These are phyloP conservation scores for Sialia sialis DNA, from an alignment of 2,113 vertebrate species.

Conservation along the genomic window DNA sequence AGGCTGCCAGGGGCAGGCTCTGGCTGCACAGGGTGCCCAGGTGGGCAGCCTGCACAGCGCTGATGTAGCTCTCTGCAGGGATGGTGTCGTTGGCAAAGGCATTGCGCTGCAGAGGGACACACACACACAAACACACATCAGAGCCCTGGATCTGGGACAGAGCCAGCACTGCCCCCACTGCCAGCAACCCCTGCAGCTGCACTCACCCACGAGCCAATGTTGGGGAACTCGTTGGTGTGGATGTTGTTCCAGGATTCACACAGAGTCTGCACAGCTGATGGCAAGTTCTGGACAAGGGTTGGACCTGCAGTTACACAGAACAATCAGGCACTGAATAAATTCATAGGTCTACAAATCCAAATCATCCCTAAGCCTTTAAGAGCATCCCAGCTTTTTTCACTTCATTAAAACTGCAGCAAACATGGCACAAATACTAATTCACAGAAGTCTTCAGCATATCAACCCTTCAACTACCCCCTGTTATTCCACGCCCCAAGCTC, in stretches of 20 bases:
- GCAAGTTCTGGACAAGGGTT: conserved; percentile 89
- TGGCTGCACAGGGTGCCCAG: conserved; percentile 92
- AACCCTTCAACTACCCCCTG: not conserved
- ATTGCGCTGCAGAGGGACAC: conserved; percentile 80
- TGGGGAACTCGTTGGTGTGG: conserved; percentile 96
- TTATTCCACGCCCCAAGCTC: not conserved
- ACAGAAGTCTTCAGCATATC: not conserved
- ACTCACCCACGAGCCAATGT: conserved; percentile 96
- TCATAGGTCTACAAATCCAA: not conserved
- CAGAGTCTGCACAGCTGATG: conserved; percentile 85
- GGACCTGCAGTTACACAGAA: conserved; percentile 73
- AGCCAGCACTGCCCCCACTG: not conserved
- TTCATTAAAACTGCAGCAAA: not conserved
- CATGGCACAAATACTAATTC: not conserved
- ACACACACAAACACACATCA: not conserved
- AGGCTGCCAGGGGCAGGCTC: conserved; percentile 88
- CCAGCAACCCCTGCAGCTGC: not conserved
- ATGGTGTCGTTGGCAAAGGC: conserved; percentile 98
- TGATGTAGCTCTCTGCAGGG: conserved; percentile 96
- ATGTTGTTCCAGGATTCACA: conserved; percentile 96
- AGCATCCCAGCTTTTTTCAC: not conserved
- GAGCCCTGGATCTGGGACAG: not conserved
- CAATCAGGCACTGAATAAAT: not conserved
- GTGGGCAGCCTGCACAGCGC: conserved; percentile 95
- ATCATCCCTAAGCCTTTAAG: not conserved